Evolutionary conservation across 2,888 invertebrate genomes (phyloP).

Genomic region (Clusia tigrina): DNA sequence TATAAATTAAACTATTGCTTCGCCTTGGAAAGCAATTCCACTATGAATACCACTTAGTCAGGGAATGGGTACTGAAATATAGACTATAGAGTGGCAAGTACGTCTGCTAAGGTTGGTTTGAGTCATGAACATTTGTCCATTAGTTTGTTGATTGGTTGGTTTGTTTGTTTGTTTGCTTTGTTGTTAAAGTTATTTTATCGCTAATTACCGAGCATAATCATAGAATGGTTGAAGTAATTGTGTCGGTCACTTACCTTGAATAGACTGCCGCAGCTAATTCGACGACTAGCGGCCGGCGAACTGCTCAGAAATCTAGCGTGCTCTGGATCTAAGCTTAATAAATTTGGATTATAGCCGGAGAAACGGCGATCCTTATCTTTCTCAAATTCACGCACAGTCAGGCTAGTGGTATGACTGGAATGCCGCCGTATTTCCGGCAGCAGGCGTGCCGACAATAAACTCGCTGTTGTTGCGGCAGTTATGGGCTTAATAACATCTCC

Average conservation of each 20-base stretch:
- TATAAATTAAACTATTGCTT: too few species aligned
- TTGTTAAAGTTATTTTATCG: too few species aligned
- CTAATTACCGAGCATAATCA: too few species aligned
- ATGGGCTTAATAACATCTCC: constrained; percentile 69
- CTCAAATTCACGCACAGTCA: constrained; percentile 66
- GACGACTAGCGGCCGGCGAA: constrained; percentile 84
- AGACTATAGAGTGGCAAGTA: too few species aligned
- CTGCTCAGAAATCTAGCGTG: constrained; percentile 73
- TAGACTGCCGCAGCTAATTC: constrained; percentile 91
- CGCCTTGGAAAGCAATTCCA: too few species aligned
- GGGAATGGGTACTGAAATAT: too few species aligned
- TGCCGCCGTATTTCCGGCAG: constrained; percentile 63
- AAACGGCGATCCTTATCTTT: constrained; percentile 64
- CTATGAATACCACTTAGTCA: too few species aligned
- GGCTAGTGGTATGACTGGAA: constrained; percentile 65
- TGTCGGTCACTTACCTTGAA: constrained; percentile 76
- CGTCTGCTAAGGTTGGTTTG: too few species aligned
- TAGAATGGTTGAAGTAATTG: too few species aligned
- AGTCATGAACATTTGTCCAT: too few species aligned
- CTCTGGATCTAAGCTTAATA: constrained; percentile 71
- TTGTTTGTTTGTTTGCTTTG: too few species aligned
- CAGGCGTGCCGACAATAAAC: constrained; percentile 56
- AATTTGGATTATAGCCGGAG: constrained; percentile 69
- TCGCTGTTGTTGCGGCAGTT: constrained; percentile 41
- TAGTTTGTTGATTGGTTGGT: too few species aligned